These are phyloP conservation scores for Platichthys stellatus DNA, from an alignment of 2,113 vertebrate genomes.

Conservation along the genomic window DNA sequence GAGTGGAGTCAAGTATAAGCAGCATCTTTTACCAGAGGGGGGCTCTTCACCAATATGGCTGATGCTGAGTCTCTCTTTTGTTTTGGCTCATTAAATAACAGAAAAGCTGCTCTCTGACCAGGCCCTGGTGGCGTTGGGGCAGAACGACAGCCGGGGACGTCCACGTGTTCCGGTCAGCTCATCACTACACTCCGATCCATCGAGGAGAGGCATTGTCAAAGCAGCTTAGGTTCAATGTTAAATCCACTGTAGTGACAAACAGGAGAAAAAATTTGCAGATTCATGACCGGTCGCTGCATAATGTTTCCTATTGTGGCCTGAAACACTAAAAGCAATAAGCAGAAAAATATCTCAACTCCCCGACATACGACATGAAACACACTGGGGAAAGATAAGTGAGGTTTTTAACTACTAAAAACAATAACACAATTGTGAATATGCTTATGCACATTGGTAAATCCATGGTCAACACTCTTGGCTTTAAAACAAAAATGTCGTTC, in stretches of 20 bases:
- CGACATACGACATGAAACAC: no score
- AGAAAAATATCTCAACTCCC: no score
- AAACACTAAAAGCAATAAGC: no score
- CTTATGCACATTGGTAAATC: no score
- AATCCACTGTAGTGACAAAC: not conserved
- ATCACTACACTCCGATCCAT: not conserved
- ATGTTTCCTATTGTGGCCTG: not conserved
- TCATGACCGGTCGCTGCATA: not conserved
- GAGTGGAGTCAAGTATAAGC: not conserved
- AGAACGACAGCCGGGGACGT: not conserved
- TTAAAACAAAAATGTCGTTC: no score
- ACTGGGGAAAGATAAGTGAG: no score
- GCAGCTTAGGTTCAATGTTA: not conserved
- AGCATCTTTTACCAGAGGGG: conserved; percentile 9
- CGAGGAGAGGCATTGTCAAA: not conserved
- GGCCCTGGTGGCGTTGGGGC: not conserved
- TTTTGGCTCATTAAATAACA: not conserved
- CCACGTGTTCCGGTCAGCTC: not conserved
- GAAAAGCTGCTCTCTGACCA: not conserved
- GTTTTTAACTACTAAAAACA: no score
- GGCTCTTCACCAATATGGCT: conserved; percentile 6
- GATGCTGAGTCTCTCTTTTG: conserved; percentile 1
- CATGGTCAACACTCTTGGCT: no score
- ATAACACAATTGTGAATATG: no score
- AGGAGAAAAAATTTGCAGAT: not conserved